Evolutionary conservation across 2,888 invertebrate genomes (phyloP).

Genomic region (Machimus atricapillus): DNA sequence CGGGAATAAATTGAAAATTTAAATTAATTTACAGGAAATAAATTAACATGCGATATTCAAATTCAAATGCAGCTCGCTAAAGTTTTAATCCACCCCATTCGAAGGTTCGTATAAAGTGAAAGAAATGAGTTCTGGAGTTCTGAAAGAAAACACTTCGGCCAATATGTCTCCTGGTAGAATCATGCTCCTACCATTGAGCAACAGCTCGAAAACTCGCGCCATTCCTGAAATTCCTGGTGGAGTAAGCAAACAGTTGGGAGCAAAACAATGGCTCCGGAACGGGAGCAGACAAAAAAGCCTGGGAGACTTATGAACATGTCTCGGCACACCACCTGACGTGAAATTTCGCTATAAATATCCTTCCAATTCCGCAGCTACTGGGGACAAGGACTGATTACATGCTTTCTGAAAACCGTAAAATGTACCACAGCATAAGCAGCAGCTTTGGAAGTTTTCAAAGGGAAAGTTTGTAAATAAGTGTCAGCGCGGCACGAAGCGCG

Average conservation of each 20-base stretch:
- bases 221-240: background rate
- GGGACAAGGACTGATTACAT: constrained; percentile 23
- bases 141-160: background rate
- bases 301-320: constrained; percentile 7
- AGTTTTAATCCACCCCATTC: background rate
- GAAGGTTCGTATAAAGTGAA: background rate
- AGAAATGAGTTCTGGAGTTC: background rate
- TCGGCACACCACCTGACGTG: constrained; percentile 6
- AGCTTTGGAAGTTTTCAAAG: background rate
- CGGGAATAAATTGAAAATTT: no score
- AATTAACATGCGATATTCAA: background rate
- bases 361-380: background rate
- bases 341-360: constrained; percentile 8
- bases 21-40: background rate
- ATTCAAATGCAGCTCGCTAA: background rate
- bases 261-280: background rate
- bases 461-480: constrained; percentile 23
- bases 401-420: constrained; percentile 11
- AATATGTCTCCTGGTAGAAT: background rate
- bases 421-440: constrained; percentile 16
- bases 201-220: background rate
- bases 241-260: background rate
- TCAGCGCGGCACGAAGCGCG: background rate
- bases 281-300: background rate
- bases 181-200: background rate